Base-by-base conservation (phyloP, 2,113 vertebrate species). In the Cyanocitta stelleri region DNA sequence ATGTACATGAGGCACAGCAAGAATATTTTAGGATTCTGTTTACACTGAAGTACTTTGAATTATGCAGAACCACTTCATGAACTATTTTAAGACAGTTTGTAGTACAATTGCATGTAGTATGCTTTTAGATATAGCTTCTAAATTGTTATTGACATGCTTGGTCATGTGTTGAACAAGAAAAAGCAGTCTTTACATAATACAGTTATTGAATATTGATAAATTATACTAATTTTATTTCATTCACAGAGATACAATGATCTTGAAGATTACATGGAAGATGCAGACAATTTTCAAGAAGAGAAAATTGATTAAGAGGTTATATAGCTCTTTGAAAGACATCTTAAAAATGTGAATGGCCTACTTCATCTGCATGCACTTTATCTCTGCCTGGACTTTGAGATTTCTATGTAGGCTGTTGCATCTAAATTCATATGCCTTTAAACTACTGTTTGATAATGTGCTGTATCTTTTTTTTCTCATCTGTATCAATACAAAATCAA, bases 201-300 rank as follows among this genome's bases (percentile, higher is more conserved):
- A 72, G 13, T 86, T 92, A 71, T 30, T 95, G 76, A 90, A 81
- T 48, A 22, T 39, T 58, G 49, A 72, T 89, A 24, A 90, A 68
- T 85, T 84, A 52, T 81, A 35, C 58, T 37, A 21, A 67, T 92
- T 94, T 76, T 94, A n/a, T 97, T 97, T 85, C 79, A 68, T 93
- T 94, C 97, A 74, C 97, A 99, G 98, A 97, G 97, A 97, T 98
- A 98, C 14, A 39, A 51, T 35, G 61, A 94, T 85, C 98, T 99
- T 81, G 74, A 99, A 97, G 89, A 92, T 19, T 98, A 82, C 81
- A 97, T 98, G 89, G 96, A 98, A 63, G 61, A 68, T 73, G 98
- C 98, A 44, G 98, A 98, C 97, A 97, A 12, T 91, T 99, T 99
- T 95, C 98, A 98, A 95, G 98, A 98, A 78, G 98, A 98, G 96